phyloP scores from a whole-genome alignment of 1,140 invertebrate species.

The Thaumatotibia leucotreta region DNA sequence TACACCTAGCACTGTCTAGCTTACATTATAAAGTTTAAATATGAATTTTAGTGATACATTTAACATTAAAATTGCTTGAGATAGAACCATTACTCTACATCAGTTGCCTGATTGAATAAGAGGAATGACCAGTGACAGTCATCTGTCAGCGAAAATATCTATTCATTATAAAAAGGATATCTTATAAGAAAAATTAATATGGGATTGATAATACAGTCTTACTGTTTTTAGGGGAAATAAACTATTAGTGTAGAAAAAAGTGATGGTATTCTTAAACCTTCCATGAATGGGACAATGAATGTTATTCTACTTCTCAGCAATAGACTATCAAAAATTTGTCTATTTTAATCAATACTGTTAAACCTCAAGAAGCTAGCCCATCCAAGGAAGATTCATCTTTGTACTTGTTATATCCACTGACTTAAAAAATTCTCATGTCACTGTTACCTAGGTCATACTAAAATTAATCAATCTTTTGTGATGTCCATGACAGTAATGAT shows the following conservation, averaged over 20 bases:
- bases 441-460: conserved; percentile 43
- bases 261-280: background rate
- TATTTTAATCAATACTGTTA: background rate
- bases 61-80: conserved; percentile 13
- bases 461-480: conserved; percentile 45
- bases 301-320: background rate
- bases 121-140: background rate
- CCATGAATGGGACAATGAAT: background rate
- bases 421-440: conserved; percentile 28
- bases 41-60: conserved; percentile 9
- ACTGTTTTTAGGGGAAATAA: background rate
- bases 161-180: background rate
- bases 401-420: conserved; percentile 11
- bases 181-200: background rate
- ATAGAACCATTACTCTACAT: conserved; percentile 10
- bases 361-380: background rate
- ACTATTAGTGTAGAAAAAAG: background rate
- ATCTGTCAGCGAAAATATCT: background rate
- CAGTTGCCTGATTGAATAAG: background rate
- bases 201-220: background rate
- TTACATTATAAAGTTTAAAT: conserved; percentile 10
- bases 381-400: background rate
- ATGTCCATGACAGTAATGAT: conserved; percentile 71
- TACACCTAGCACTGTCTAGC: conserved; percentile 5
- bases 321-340: background rate